A percentile compares a stretch with the other conserved stretches of the same genome.
Conservation (phyloP, 2,797 vertebrate species). For the Cygnus olor region DNA sequence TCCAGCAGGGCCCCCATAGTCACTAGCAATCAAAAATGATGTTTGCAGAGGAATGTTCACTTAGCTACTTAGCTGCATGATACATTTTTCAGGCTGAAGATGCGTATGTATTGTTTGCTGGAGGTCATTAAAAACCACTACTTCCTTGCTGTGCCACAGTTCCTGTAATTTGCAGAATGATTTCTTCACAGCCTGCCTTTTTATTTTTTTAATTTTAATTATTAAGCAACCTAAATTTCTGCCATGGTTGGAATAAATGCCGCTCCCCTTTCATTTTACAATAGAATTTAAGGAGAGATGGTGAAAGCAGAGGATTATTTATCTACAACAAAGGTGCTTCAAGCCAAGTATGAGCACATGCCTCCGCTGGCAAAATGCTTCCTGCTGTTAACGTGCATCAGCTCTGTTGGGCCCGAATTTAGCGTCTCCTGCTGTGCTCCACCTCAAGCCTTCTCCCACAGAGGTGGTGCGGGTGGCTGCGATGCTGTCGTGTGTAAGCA, state of each 20-base stretch:
- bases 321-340: neutral
- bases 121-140: neutral
- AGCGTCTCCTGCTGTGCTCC: neutral
- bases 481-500: neutral
- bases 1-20: neutral
- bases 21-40: neutral
- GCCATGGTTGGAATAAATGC: neutral
- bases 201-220: neutral
- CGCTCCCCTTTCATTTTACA: neutral
- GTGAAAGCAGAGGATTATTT: neutral
- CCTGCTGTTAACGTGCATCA: neutral
- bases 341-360: neutral
- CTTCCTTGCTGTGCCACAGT: neutral
- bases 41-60: neutral
- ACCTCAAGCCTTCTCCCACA: neutral
- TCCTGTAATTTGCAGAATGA: neutral
- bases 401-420: neutral
- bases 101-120: neutral
- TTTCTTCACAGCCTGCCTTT: neutral
- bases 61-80: neutral
- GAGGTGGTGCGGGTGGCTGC: neutral
- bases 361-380: neutral
- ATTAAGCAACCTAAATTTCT: neutral
- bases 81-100: neutral
- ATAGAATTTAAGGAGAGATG: neutral